Evolutionary conservation across 2,888 invertebrate genomes (phyloP), one percentile per base, ranked within the genome.

Genomic region (Cryptosula pallasiana): DNA sequence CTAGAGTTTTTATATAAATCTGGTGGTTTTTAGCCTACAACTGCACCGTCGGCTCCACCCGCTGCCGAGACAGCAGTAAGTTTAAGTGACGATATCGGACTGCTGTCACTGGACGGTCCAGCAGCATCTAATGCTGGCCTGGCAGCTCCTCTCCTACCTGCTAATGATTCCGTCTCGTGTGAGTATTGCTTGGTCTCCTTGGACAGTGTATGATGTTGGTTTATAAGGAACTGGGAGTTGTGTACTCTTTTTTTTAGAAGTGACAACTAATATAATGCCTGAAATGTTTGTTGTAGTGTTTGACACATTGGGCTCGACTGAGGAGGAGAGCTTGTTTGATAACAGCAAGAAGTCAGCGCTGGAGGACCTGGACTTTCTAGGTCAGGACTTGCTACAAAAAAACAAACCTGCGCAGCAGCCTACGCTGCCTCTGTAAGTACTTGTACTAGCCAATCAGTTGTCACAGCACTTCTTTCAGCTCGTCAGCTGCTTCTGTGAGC

Each of bases 351-450:
- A 36, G 36, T 70, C 36, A 75, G 91, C 90, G 9, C 86, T 92
- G 82, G 90, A 91, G 79, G 91, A 91, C 79, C 83, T 93, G 75
- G 93, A 94, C 83, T 89, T 90, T 35, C 86, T 94, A n/a, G 91
- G 93, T 45, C 91, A 93, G 82, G 88, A 90, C 78, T 86, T 94
- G 69, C 86, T 94, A 72, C 79, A 82, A 73, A 70, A 70, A 36
- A 54, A 35, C 36, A 70, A 70, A 54, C 70, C 70, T 23, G 29
- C 72, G 45, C 23, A 55, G 55, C 71, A 72, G 72, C 20, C 23
- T 35, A 25, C 36, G 32, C 27, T n/a, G 63, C 20, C 13, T 25
- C n/a, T n/a, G n/a, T n/a, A n/a, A n/a, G n/a, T n/a, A n/a, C n/a
- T n/a, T n/a, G 63, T 32, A 27, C 25, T 13, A 29, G 29, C 63